Conservation (phyloP, 2,113 vertebrate species). For the Nibea coibor region DNA sequence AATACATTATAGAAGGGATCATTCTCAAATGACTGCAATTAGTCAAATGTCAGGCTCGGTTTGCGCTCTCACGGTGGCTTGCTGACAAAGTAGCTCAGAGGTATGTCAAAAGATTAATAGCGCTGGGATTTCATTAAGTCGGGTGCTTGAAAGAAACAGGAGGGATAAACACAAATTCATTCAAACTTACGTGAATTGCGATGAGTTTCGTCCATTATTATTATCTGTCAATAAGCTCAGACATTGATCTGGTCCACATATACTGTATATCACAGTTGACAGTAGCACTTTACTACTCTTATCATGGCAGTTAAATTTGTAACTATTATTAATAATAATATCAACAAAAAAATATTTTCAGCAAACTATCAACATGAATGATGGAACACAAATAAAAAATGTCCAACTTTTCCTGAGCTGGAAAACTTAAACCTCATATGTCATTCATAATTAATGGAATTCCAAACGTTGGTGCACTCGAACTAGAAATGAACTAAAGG, state of each 20-base stretch:
- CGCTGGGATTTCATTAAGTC: conserved; percentile 74
- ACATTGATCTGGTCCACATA: conserved; percentile 5
- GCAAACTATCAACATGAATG: neutral
- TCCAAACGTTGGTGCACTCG: too few species aligned
- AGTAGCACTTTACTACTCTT: neutral
- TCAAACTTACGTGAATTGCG: conserved; percentile 57
- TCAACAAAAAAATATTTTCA: neutral
- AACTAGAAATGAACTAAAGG: neutral
- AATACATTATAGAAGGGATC: conserved; percentile 75
- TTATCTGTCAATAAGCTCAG: neutral
- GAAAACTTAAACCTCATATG: neutral
- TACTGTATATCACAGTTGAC: conserved; percentile 1
- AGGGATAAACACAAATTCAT: conserved; percentile 73
- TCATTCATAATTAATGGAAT: too few species aligned
- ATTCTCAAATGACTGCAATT: conserved; percentile 83
- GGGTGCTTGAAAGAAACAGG: conserved; percentile 59
- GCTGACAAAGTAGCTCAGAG: conserved; percentile 76
- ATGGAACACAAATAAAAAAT: conserved; percentile 3
- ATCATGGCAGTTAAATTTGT: neutral
- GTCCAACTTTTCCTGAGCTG: neutral
- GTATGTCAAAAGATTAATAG: conserved; percentile 80
- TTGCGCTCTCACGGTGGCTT: conserved; percentile 66
- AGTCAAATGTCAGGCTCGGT: conserved; percentile 82
- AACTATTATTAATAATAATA: neutral
- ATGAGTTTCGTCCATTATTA: conserved; percentile 40